Conservation (phyloP, 2,888 invertebrate genomes). For the Prosopocoilus inquinatus region DNA sequence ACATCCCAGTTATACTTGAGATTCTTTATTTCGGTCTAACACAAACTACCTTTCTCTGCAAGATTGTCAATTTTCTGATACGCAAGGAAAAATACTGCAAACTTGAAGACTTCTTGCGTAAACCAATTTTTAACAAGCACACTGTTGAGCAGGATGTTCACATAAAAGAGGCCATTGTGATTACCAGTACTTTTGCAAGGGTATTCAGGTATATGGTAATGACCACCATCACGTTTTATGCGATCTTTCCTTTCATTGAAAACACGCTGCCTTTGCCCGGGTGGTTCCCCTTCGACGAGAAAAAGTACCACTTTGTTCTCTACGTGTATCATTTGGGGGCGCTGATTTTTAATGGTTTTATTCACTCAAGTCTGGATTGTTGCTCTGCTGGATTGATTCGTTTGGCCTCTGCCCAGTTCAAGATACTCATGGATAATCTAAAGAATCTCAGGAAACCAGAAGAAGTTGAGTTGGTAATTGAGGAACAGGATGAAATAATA, state of each 20-base stretch:
- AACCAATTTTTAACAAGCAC: slow-evolving; percentile 21
- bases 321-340: slow-evolving; percentile 26
- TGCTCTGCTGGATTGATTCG: slow-evolving; percentile 25
- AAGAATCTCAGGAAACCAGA: slow-evolving; percentile 16
- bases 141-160: slow-evolving; percentile 19
- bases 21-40: slow-evolving; percentile 26
- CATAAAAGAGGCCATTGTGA: slow-evolving; percentile 17
- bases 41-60: slow-evolving; percentile 25
- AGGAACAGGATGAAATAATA: slow-evolving; percentile 18
- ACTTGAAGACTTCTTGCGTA: slow-evolving; percentile 14
- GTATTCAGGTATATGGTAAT: slow-evolving; percentile 24
- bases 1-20: slow-evolving; percentile 22
- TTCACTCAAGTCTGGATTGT: slow-evolving; percentile 28
- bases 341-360: slow-evolving; percentile 27
- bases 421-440: slow-evolving; percentile 30
- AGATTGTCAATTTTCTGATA: slow-evolving; percentile 22
- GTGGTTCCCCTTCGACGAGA: slow-evolving; percentile 26
- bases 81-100: slow-evolving; percentile 15
- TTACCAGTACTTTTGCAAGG: slow-evolving; percentile 21
- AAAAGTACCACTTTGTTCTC: slow-evolving; percentile 21
- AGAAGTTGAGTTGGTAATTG: slow-evolving; percentile 10
- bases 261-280: slow-evolving; percentile 26
- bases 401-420: slow-evolving; percentile 28
- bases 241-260: slow-evolving; percentile 27
- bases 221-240: slow-evolving; percentile 25